phyloP scores from a whole-genome alignment of 2,888 invertebrate genomes.

The Microctonus hyperodae region DNA sequence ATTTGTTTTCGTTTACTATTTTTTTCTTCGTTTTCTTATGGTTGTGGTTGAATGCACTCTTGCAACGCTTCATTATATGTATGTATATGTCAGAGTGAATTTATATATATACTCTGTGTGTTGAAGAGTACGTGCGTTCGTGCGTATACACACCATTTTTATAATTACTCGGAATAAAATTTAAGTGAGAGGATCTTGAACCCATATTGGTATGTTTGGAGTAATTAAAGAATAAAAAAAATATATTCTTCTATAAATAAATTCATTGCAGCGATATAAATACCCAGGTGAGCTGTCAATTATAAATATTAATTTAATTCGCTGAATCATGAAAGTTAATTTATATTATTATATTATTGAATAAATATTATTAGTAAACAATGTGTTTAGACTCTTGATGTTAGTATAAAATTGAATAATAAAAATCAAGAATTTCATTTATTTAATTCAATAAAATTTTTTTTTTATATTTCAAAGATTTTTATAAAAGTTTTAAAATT shows the following conservation, averaged over 20 bases:
- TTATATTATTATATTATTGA: not conserved
- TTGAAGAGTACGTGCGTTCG: not conserved
- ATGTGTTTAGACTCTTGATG: too few relatives aligned
- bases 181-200: not conserved
- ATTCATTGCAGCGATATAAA: not conserved
- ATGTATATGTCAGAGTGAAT: not conserved
- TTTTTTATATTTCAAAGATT: too few relatives aligned
- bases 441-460: too few relatives aligned
- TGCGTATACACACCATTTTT: not conserved
- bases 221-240: not conserved
- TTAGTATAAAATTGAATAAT: too few relatives aligned
- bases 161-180: not conserved
- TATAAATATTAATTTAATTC: too few relatives aligned
- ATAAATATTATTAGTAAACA: not conserved
- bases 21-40: not conserved
- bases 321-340: not conserved
- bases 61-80: conserved; percentile 12
- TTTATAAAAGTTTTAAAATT: not conserved
- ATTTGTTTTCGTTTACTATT: too few relatives aligned
- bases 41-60: conserved; percentile 18
- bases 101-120: not conserved
- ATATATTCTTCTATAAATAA: not conserved
- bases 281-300: not conserved
- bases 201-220: not conserved
- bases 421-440: not conserved